Base-by-base conservation (phyloP, 2,797 vertebrate genomes). In the Numenius phaeopus region DNA sequence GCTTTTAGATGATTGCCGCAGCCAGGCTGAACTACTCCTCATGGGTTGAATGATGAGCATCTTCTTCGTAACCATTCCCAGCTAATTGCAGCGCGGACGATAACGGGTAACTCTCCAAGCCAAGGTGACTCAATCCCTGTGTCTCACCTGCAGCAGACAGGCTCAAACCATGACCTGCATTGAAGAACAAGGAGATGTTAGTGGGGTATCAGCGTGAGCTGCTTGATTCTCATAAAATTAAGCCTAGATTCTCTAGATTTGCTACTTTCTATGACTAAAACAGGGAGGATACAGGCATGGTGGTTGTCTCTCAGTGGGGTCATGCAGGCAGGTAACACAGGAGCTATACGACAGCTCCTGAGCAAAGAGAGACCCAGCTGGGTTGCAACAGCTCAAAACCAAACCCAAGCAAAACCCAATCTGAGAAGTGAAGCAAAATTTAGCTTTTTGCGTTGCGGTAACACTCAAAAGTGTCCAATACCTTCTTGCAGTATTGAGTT, bases 31-130 rank as follows among this genome's bases (percentile, higher is more conserved):
- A 11, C 26, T 20, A 21, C 23, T 14, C 4, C 29, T 52, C 5
- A 0, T 39, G 8, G 4, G 24, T 0, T 55, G 37, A 87, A 55
- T 2, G 4, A 39, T 14, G 26, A 27, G 39, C 42, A 34, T 23
- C 61, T 32, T 71, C 42, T 87, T 58, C 64, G 34, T 29, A 79
- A 58, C 14, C 15, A 12, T 50, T 84, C 47, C 39, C 78, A 71
- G 27, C 58, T 39, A 75, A 70, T 22, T 57, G 27, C n/a, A 59
- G 34, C 59, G n/a, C 13, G n/a, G 66, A 7, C 5, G 7, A 18
- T 32, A 23, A 71, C 30, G 11, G 39, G 19, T 72, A 86, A 22
- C 22, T 82, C 71, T 29, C 14, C 0, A 1, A 82, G 18, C 15
- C 52, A 30, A 18, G 57, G 22, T 32, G 34, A n/a, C 24, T 86